Evolutionary conservation across 1,140 invertebrate genomes (phyloP).

Genomic region (Drosophila lowei): DNA sequence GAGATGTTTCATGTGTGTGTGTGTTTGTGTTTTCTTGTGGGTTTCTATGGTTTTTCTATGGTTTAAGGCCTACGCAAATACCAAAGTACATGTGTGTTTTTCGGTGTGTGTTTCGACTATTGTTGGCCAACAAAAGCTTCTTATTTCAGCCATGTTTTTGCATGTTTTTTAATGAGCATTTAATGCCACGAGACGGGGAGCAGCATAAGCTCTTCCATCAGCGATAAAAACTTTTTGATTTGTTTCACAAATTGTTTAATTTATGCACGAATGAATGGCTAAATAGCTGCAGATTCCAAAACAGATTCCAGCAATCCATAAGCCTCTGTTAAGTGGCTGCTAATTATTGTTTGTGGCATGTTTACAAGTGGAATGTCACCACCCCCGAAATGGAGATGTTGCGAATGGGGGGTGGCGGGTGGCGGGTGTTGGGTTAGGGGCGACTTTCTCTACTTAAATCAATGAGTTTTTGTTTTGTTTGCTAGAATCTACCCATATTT

Average conservation of each 20-base stretch:
- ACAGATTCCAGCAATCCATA: conserved; percentile 9
- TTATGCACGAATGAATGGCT: conserved; percentile 28
- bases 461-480: neutral
- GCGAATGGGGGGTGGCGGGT: neutral
- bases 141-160: conserved; percentile 9
- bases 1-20: conserved; percentile 3
- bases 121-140: conserved; percentile 37
- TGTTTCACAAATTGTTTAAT: conserved; percentile 34
- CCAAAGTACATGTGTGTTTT: conserved; percentile 25
- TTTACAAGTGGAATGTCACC: conserved; percentile 9
- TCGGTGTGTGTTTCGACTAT: conserved; percentile 16
- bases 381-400: neutral
- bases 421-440: too few species aligned
- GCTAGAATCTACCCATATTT: conserved; percentile 31
- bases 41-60: conserved; percentile 27
- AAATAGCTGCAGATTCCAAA: neutral
- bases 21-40: too few species aligned
- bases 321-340: conserved; percentile 42
- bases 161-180: conserved; percentile 50
- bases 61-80: conserved; percentile 37
- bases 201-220: conserved; percentile 31
- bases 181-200: conserved; percentile 30
- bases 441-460: conserved; percentile 32
- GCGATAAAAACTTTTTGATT: conserved; percentile 44
- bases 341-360: conserved; percentile 27